Evolutionary conservation across 2,113 vertebrate genomes (phyloP).

Genomic region (Pipa parva): DNA sequence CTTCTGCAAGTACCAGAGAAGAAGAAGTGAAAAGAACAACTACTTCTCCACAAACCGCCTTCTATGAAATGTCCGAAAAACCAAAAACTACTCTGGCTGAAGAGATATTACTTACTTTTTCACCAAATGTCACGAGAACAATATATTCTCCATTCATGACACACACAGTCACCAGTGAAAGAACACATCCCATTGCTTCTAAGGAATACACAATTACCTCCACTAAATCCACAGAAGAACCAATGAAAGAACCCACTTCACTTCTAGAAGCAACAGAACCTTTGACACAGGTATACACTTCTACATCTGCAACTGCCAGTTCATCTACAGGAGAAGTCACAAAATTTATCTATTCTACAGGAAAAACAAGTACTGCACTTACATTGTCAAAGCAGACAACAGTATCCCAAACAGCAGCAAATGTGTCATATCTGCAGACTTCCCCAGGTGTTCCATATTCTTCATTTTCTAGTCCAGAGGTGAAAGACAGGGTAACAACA

Average conservation of each 20-base stretch:
- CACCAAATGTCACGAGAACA: constrained; percentile 32
- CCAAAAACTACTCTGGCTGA: constrained; percentile 33
- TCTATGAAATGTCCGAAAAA: constrained; percentile 14
- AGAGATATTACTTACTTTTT: not conserved
- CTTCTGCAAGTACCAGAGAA: constrained; percentile 38
- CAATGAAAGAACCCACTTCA: not conserved
- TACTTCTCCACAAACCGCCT: not conserved
- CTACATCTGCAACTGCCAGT: not conserved
- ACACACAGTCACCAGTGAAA: constrained; percentile 26
- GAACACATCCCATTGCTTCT: constrained; percentile 18
- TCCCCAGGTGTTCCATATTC: constrained; percentile 19
- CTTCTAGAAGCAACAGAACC: accelerated
- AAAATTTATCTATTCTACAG: constrained; percentile 8
- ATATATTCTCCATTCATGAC: constrained; percentile 40
- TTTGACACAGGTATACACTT: constrained; percentile 2
- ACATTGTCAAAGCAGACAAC: constrained; percentile 17
- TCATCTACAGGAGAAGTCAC: constrained; percentile 8
- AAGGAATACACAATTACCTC: constrained; percentile 33
- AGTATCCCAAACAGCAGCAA: constrained; percentile 19
- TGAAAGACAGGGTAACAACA: not conserved
- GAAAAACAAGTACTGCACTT: not conserved
- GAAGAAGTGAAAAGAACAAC: not conserved
- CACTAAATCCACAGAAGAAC: constrained; percentile 22
- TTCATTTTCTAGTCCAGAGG: not conserved
- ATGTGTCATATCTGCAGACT: accelerated